Conservation (phyloP, 37 sponge, comb jelly and placozoan species). For the Oopsacas minuta region DNA sequence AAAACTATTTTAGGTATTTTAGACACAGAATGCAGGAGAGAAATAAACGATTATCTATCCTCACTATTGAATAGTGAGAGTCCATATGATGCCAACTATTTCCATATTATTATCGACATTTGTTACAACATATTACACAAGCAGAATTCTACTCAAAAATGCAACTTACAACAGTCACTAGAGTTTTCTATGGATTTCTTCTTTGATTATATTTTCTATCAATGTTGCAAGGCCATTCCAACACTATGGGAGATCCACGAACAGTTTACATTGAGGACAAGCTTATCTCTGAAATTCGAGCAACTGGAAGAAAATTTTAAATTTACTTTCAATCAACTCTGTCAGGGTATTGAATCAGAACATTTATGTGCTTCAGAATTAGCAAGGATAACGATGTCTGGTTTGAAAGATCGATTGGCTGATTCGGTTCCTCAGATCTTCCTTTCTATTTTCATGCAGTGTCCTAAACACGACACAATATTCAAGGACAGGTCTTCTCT, state of each 20-base stretch:
- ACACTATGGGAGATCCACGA: background rate
- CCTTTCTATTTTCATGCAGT: background rate
- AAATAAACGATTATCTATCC: background rate
- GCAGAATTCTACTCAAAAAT: background rate
- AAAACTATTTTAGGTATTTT: background rate
- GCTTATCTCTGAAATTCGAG: background rate
- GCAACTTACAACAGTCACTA: background rate
- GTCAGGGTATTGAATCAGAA: constrained; percentile 11
- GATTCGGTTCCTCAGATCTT: background rate
- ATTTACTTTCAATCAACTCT: background rate
- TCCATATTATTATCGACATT: background rate
- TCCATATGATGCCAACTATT: background rate
- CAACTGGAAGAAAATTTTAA: background rate
- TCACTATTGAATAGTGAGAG: background rate
- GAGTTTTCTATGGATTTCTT: background rate
- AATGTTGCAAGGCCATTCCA: constrained; percentile 16
- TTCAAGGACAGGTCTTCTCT: background rate
- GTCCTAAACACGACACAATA: background rate
- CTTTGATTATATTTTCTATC: background rate
- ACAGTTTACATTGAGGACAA: background rate
- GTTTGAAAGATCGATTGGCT: background rate
- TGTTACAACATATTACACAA: background rate
- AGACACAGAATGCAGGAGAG: background rate
- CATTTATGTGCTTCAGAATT: background rate
- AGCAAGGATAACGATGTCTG: background rate